Conservation (phyloP, 2,113 vertebrate species). For the Petroica traversi region DNA sequence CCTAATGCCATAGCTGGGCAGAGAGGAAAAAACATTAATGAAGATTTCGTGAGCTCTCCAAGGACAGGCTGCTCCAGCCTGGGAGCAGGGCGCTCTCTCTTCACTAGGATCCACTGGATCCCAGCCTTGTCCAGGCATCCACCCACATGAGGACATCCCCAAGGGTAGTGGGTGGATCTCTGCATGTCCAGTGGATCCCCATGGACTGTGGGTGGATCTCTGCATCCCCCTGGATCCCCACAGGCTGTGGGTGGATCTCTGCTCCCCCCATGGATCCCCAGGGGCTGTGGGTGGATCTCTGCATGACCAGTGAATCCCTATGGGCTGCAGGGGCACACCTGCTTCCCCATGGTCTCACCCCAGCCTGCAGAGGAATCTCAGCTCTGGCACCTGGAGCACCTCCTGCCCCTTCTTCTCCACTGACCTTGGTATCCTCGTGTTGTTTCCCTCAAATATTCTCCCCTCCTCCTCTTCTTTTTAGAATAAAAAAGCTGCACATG, state of each 20-base stretch:
- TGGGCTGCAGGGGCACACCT: neutral
- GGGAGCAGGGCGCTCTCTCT: neutral
- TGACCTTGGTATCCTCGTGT: too few relatives aligned
- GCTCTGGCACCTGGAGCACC: neutral
- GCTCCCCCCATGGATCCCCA: neutral
- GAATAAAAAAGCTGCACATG: too few relatives aligned
- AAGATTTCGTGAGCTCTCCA: neutral
- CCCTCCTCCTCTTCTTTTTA: neutral
- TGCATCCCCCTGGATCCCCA: too few relatives aligned
- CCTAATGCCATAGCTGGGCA: neutral
- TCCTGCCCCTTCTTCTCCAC: neutral
- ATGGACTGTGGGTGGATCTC: neutral
- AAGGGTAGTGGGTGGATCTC: neutral
- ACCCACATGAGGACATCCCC: neutral
- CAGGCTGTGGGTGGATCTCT: neutral
- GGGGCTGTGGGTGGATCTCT: neutral
- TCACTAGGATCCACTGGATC: fast-evolving
- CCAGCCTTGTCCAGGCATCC: neutral
- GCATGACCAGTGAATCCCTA: neutral
- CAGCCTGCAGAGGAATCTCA: neutral
- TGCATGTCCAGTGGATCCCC: neutral
- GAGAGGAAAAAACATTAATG: neutral
- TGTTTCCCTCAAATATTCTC: neutral
- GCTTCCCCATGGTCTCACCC: neutral
- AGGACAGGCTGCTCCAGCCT: neutral